These are phyloP conservation scores for Spea hammondii DNA, from an alignment of 2,797 vertebrate species.

Conservation along the genomic window DNA sequence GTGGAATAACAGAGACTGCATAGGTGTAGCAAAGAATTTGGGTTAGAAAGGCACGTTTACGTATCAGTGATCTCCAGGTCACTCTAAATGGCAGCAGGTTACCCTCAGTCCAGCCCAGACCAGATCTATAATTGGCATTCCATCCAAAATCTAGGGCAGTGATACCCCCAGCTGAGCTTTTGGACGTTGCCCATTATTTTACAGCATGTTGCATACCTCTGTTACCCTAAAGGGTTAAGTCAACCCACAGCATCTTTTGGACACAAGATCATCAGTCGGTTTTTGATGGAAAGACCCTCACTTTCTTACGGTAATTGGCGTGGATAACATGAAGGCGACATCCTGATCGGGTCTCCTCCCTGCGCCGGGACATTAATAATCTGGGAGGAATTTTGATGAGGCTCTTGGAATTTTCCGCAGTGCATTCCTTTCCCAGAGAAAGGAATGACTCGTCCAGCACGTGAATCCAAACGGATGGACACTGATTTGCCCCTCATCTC, in stretches of 20 bases:
- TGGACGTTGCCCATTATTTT: too few species aligned
- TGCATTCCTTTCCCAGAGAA: slow-evolving; percentile 48
- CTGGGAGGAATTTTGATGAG: slow-evolving; percentile 48
- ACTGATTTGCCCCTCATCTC: slow-evolving; percentile 19
- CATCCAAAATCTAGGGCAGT: neutral
- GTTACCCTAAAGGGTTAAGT: too few species aligned
- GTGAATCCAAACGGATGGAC: slow-evolving; percentile 36
- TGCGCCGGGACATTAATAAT: slow-evolving; percentile 46
- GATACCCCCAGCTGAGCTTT: too few species aligned
- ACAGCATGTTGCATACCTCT: too few species aligned
- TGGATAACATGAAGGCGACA: slow-evolving; percentile 8
- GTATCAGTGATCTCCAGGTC: neutral
- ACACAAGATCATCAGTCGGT: neutral
- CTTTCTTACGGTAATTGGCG: neutral
- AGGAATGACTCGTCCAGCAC: slow-evolving; percentile 30
- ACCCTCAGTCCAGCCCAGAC: neutral
- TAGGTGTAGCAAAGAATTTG: neutral
- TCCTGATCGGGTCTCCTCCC: slow-evolving; percentile 40
- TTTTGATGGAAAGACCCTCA: neutral
- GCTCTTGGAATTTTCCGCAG: slow-evolving; percentile 48
- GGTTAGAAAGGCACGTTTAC: neutral
- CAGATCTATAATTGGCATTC: slow-evolving; percentile 12
- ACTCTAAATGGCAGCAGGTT: neutral
- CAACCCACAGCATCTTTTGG: too few species aligned
- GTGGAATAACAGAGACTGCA: slow-evolving; percentile 10